Percentiles rank a stretch among this genome's conserved stretches.
These are phyloP conservation scores for Glossophaga mutica DNA, from an alignment of 2,797 vertebrate genomes.

Conservation along the genomic window DNA sequence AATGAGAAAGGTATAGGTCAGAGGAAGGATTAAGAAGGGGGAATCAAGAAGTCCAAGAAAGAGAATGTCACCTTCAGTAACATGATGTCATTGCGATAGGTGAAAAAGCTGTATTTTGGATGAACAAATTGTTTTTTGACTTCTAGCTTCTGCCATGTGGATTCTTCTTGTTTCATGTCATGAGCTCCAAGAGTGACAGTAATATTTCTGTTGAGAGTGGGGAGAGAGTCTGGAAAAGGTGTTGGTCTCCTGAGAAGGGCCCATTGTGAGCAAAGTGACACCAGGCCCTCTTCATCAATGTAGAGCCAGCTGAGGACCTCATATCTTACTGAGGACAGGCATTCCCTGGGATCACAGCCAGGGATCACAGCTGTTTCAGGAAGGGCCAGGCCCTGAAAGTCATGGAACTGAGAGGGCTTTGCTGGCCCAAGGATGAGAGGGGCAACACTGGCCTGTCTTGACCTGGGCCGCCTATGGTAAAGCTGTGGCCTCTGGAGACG, in stretches of 20 bases:
- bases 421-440: not conserved
- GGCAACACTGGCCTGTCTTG: not conserved
- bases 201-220: conserved; percentile 6
- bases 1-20: not conserved
- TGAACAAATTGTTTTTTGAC: not conserved
- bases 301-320: not conserved
- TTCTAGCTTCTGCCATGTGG: conserved; percentile 8
- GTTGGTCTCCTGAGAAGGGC: not conserved
- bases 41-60: not conserved
- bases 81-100: conserved; percentile 17
- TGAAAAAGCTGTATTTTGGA: not conserved
- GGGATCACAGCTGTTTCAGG: not conserved
- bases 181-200: conserved; percentile 43
- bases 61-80: conserved; percentile 4
- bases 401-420: not conserved
- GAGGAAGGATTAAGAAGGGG: not conserved
- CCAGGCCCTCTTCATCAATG: not conserved
- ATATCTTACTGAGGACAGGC: not conserved
- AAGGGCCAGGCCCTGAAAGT: not conserved
- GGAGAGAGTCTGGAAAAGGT: not conserved
- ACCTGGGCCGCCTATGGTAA: not conserved
- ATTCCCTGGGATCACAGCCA: too few relatives aligned
- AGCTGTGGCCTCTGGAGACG: not conserved
- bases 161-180: not conserved
- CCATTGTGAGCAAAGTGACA: not conserved